Base-by-base conservation (phyloP, 2,113 vertebrate genomes). In the Neotoma lepida region DNA sequence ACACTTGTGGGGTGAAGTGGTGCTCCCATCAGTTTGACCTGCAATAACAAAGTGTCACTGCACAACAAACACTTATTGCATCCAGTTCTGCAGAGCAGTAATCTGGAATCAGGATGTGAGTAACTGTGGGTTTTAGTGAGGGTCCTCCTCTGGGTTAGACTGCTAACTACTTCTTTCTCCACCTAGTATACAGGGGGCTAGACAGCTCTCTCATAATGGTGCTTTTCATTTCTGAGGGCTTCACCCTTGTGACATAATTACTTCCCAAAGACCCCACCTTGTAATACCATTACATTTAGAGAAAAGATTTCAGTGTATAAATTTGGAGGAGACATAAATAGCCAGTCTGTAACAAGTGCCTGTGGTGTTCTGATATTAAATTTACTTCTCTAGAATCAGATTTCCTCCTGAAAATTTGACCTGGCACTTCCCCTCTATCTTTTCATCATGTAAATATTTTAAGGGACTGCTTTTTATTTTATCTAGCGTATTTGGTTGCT, bases 391-490 rank as follows among this genome's bases (percentile, higher is more conserved):
- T 64, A 51, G 28, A 58, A 88, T 88, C 18, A 56, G 33, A 35
- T 9, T 93, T 96, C 81, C 44, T 82, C 54, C 58, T 68, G 17
- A 89, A 73, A 97, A 90, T 90, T 66, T 85, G 41, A 92, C 49
- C 63, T 88, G 87, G 10, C 2, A 56, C 33, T 44, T 82, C 10
- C 35, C 58, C 15, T 41, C 1, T 89, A 71, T 84, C 35, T 90
- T 94, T 94, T 88, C 90, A 77, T 93, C 41, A 49, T 30, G 41
- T 39, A 93, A 85, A 85, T 94, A 70, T 90, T 95, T 97, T 93
- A 90, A 90, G 33, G 82, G 13, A 68, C 61, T 41, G 28, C 66
- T 87, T 94, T 87, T 85, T 86, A 71, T 91, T 84, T 86, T 95
- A 76, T 46, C 35, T 13, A 94, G 54, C 24, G 89, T 49, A 94